A percentile compares a stretch with the other conserved stretches of the same genome.
These are phyloP conservation scores for Daubentonia madagascariensis DNA, from an alignment of 2,113 vertebrate genomes.

Conservation along the genomic window DNA sequence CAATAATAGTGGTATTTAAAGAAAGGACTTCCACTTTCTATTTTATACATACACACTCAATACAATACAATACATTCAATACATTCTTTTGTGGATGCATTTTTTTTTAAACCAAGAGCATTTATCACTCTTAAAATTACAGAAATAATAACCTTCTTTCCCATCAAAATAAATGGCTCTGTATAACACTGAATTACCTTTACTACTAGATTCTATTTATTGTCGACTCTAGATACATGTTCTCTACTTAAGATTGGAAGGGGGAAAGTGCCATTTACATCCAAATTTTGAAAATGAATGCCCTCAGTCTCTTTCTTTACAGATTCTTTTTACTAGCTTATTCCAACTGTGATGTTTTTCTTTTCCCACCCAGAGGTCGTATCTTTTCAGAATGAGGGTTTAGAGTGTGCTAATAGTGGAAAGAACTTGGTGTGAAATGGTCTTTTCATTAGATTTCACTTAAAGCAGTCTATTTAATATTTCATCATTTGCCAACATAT, in stretches of 20 bases:
- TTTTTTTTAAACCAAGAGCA: background rate
- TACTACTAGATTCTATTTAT: background rate
- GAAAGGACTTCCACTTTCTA: background rate
- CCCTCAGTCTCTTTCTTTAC: background rate
- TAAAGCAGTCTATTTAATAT: background rate
- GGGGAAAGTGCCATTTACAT: background rate
- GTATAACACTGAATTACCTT: background rate
- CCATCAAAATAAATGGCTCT: background rate
- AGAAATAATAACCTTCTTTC: background rate
- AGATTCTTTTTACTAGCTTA: background rate
- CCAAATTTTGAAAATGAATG: background rate
- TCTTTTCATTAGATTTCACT: conserved; percentile 51
- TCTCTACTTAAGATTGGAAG: background rate
- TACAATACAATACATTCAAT: background rate
- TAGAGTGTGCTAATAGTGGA: background rate
- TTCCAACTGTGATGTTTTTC: conserved; percentile 11
- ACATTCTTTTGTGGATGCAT: background rate
- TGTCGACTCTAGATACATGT: background rate
- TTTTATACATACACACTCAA: background rate
- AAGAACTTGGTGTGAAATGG: conserved; percentile 36
- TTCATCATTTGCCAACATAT: conserved; percentile 44
- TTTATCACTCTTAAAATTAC: background rate
- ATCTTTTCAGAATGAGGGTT: conserved; percentile 1
- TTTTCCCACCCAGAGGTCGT: background rate
- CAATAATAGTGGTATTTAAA: background rate